Evolutionary conservation across 1,140 invertebrate species (phyloP), one percentile per base, ranked within the genome.

Genomic region (Lutraria rhynchaena): DNA sequence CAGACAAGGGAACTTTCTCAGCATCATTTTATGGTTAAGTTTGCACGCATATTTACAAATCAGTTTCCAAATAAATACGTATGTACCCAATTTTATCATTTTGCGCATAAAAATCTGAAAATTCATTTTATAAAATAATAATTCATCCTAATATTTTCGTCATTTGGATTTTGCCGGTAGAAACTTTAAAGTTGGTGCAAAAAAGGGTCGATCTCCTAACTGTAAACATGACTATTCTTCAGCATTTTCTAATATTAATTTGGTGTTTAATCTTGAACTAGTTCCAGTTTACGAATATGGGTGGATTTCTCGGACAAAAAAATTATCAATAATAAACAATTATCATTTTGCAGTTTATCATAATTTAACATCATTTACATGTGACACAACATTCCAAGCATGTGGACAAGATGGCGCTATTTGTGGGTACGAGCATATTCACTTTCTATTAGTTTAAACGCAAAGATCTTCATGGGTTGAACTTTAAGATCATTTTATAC

Each of bases 1-100:
- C 73, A 17, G 73, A 75, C 22, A 60, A 75, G 44, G 73, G 73
- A 17, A 75, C 73, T 5, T 75, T 61, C 37, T 29, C 73, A 5
- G 73, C 73, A 22, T 75, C 73, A 2, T 75, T 75, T 51, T 75
- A 61, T 24, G 73, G 73, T 75, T 29, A 55, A 19, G 29, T 60
- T 60, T 35, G 17, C 17, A 17, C n/a, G n/a, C n/a, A n/a, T n/a
- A n/a, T n/a, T n/a, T n/a, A n/a, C n/a, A n/a, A n/a, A n/a, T n/a
- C n/a, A n/a, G n/a, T n/a, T n/a, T n/a, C n/a, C n/a, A 53, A 19
- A 24, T 24, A 53, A 3, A n/a, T 53, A n/a, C 51, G 19, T 53
- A n/a, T 53, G n/a, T n/a, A n/a, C n/a, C n/a, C 19, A 22, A 22
- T 60, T 60, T 27, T 60, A 7, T 3, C 57, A 46, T 11, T 19